Percentiles rank a stretch among this genome's conserved stretches.
Evolutionary conservation across 2,113 vertebrate genomes (phyloP).

Genomic region (Cottus gobio): DNA sequence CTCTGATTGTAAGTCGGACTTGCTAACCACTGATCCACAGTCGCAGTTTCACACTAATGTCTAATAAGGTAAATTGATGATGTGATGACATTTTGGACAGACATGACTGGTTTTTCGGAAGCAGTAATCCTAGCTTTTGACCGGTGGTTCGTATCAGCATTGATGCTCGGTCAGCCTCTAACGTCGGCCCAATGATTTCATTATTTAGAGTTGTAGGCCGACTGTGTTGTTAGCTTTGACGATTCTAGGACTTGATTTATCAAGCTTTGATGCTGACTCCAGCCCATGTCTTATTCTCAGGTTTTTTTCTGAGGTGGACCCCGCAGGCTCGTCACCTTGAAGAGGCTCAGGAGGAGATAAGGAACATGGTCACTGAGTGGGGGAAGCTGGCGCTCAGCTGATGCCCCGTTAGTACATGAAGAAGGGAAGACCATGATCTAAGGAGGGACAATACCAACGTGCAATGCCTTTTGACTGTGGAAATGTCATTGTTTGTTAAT

Average conservation of each 20-base stretch:
- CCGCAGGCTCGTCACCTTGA: conserved; percentile 78
- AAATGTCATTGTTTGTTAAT: not conserved
- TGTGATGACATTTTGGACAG: not conserved
- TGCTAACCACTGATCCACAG: too few relatives aligned
- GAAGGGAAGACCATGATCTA: conserved; percentile 4
- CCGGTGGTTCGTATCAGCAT: not conserved
- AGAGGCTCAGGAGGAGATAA: conserved; percentile 83
- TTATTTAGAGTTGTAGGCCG: not conserved
- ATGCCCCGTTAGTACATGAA: conserved; percentile 9
- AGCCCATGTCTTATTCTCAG: conserved; percentile 63
- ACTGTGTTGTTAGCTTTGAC: not conserved
- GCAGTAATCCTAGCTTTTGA: not conserved
- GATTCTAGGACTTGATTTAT: not conserved
- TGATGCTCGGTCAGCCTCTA: not conserved
- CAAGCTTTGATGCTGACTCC: not conserved
- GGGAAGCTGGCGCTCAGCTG: conserved; percentile 46
- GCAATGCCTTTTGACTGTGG: not conserved
- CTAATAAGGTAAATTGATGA: not conserved
- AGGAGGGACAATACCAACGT: not conserved
- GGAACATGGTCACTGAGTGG: conserved; percentile 72
- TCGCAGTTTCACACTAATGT: too few relatives aligned
- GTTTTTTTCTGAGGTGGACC: conserved; percentile 88
- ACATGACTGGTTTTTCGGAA: not conserved
- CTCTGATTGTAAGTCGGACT: too few relatives aligned
- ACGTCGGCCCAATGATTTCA: not conserved